A percentile compares a stretch with the other conserved stretches of the same genome.
Evolutionary conservation across 2,113 vertebrate species (phyloP).

Genomic region (Datnioides undecimradiatus): DNA sequence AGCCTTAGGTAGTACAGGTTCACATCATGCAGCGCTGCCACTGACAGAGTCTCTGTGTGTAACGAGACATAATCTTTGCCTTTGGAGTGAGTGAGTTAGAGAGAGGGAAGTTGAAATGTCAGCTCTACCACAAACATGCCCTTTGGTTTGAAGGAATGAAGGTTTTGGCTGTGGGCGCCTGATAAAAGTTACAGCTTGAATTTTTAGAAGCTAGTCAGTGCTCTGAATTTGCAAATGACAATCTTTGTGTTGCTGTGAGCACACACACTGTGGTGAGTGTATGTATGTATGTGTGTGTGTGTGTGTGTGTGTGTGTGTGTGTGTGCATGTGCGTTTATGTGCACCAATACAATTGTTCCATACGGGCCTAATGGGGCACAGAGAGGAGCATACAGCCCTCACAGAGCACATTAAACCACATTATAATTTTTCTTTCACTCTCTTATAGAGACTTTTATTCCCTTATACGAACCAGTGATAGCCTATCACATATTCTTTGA

Average conservation of each 20-base stretch:
- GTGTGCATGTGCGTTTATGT: neutral
- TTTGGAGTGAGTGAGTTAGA: conserved; percentile 64
- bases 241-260: conserved; percentile 30
- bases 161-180: conserved; percentile 54
- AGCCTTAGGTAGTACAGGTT: conserved; percentile 61
- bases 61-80: conserved; percentile 73
- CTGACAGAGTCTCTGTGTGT: conserved; percentile 59
- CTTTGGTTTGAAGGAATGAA: conserved; percentile 64
- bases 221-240: conserved; percentile 61
- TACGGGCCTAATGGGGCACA: conserved; percentile 71
- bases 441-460: conserved; percentile 22
- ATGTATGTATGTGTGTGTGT: neutral
- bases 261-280: conserved; percentile 1
- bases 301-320: neutral
- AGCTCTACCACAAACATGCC: conserved; percentile 70
- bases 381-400: conserved; percentile 28
- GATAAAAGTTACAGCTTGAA: conserved; percentile 68
- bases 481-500: conserved; percentile 12
- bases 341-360: conserved; percentile 40
- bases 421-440: conserved; percentile 28
- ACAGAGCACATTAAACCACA: conserved; percentile 31
- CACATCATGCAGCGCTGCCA: conserved; percentile 30
- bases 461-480: neutral
- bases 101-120: conserved; percentile 74
- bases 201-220: conserved; percentile 55